A percentile compares a stretch with the other conserved stretches of the same genome.
Conservation (phyloP, 2,113 vertebrate genomes). For the Bothrops jararaca region DNA sequence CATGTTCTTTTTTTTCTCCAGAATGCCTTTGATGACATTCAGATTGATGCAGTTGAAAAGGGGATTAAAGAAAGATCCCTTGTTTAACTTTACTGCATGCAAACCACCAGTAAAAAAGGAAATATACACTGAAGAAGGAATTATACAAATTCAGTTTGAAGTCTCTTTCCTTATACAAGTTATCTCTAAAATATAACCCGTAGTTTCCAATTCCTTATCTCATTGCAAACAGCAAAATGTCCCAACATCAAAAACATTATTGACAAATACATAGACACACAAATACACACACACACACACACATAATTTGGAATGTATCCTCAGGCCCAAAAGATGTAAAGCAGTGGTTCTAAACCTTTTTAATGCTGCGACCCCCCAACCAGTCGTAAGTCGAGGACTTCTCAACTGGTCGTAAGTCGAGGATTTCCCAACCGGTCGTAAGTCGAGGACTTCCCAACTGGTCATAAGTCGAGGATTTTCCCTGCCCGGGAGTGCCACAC, state of each 20-base stretch:
- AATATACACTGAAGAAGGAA: neutral
- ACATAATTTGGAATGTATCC: neutral
- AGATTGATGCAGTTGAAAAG: neutral
- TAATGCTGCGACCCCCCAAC: no score
- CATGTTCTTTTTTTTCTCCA: neutral
- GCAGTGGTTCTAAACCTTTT: no score
- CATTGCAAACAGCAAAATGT: neutral
- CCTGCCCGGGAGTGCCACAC: no score
- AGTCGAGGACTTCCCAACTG: no score
- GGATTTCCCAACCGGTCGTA: no score
- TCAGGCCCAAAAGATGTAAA: neutral
- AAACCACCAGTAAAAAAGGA: neutral
- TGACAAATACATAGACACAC: neutral
- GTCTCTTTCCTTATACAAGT: neutral
- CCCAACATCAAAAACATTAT: neutral
- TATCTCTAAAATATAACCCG: neutral
- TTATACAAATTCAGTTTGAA: neutral
- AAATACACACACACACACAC: neutral
- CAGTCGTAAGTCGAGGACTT: no score
- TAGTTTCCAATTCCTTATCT: neutral
- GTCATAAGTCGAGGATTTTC: no score
- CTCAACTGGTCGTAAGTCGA: no score
- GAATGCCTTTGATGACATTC: neutral
- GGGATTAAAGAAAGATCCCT: neutral
- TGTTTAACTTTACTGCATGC: neutral